A percentile compares a stretch with the other conserved stretches of the same genome.
Evolutionary conservation across 2,888 invertebrate genomes (phyloP).

Genomic region (Idaea dimidiata): DNA sequence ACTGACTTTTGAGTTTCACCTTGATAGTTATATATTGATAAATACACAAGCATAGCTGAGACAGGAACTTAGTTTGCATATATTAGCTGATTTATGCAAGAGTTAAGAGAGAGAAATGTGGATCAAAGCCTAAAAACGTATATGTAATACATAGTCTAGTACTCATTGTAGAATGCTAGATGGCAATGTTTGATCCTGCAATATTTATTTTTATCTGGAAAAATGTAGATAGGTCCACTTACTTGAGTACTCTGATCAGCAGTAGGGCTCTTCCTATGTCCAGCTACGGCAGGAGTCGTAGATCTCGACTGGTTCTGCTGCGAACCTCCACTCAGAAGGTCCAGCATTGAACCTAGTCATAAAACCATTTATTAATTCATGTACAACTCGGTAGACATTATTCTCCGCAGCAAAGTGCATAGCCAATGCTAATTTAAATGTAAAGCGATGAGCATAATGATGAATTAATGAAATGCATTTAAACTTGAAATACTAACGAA

Average conservation of each 20-base stretch:
- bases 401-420: background rate
- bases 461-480: background rate
- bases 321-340: slow-evolving; percentile 84
- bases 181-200: no score
- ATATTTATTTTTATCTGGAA: background rate
- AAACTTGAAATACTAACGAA: background rate
- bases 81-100: no score
- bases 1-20: no score
- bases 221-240: slow-evolving; percentile 28
- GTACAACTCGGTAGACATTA: background rate
- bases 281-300: slow-evolving; percentile 88
- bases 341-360: slow-evolving; percentile 80
- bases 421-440: background rate
- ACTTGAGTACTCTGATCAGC: slow-evolving; percentile 92
- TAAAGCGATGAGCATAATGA: background rate
- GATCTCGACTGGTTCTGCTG: slow-evolving; percentile 84
- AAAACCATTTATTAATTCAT: background rate
- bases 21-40: no score
- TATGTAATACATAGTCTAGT: no score
- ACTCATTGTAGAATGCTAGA: no score
- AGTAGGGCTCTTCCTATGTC: slow-evolving; percentile 90
- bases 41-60: no score
- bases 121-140: no score
- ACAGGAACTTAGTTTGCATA: no score
- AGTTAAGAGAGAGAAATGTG: no score